Evolutionary conservation across 1,140 invertebrate genomes (phyloP), one percentile per base, ranked within the genome.

Genomic region (Magallana ariakensis): DNA sequence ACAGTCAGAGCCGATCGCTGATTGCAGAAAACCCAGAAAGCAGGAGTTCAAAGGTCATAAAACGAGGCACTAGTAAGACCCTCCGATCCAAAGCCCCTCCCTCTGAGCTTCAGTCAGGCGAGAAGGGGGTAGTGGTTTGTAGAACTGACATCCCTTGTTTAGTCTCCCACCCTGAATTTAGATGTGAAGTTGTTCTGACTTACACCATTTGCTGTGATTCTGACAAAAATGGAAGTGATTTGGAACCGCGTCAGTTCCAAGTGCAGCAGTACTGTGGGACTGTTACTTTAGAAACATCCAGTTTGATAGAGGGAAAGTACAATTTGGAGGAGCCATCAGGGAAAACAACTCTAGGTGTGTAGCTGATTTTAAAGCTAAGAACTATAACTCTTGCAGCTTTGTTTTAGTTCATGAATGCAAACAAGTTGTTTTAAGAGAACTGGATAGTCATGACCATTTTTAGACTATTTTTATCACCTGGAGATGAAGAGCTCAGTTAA

Each of bases 21-120:
- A 26, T 75, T 19, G 66, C 66, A 10, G 66, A 75, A 10, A 10
- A 75, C 66, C 22, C 66, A 75, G 66, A 75, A 75, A 33, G 33
- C 66, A 46, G 66, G 22, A 75, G 66, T 9, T 75, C 66, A 75
- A 75, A 75, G 66, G 19, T 75, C 66, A 75, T 26, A 75, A 75
- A 13, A 22, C 19, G 33, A 75, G 11, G 22, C 22, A 8, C 13
- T 13, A 75, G 22, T 75, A 75, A 75, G 22, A 19, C 11, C 22
- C 8, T 22, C 66, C 9, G 22, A 75, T 26, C 19, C 66, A 75
- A 9, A 11, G 19, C 66, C 19, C 13, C 22, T 10, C 22, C 22
- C 10, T 75, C 66, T 8, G 66, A 75, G 22, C 22, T 75, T 26
- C 66, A 75, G 66, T 19, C 66, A 19, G 11, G 5, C 1, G 66